Evolutionary conservation across 1,140 invertebrate species (phyloP).

Genomic region (Euschistus heros): DNA sequence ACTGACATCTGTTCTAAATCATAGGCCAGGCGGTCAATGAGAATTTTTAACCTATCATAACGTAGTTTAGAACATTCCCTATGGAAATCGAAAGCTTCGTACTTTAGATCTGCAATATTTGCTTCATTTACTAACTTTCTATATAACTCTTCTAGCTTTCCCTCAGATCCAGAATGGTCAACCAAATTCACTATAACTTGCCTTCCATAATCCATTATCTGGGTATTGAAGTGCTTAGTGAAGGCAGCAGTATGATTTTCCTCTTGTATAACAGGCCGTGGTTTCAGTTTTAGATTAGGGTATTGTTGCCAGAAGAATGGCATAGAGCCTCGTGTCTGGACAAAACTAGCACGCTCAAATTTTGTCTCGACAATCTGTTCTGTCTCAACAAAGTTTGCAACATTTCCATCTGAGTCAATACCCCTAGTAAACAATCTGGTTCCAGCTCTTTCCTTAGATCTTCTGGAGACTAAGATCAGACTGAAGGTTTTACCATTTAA

Average conservation of each 20-base stretch:
- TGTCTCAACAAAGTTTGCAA: constrained; percentile 93
- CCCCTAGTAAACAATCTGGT: constrained; percentile 86
- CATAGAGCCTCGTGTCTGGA: constrained; percentile 84
- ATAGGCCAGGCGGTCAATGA: constrained; percentile 68
- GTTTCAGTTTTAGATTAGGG: constrained; percentile 90
- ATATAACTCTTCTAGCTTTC: not conserved
- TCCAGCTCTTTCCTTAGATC: constrained; percentile 79
- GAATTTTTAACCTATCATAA: constrained; percentile 87
- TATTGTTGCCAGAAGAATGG: constrained; percentile 96
- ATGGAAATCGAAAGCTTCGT: constrained; percentile 37
- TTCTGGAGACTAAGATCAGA: too few relatives aligned
- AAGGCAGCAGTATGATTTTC: constrained; percentile 32
- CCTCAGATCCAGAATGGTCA: not conserved
- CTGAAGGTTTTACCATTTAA: not conserved
- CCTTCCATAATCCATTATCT: not conserved
- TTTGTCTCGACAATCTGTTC: constrained; percentile 82
- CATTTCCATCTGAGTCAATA: constrained; percentile 78
- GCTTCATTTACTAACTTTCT: not conserved
- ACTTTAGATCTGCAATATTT: not conserved
- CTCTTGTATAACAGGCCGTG: constrained; percentile 80
- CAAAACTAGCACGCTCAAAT: constrained; percentile 80
- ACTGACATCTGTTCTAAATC: constrained; percentile 79
- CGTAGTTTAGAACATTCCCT: constrained; percentile 93
- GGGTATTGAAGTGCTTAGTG: constrained; percentile 36
- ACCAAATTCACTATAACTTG: not conserved